Evolutionary conservation across 2,113 vertebrate genomes (phyloP).

Genomic region (Cathartes aura): DNA sequence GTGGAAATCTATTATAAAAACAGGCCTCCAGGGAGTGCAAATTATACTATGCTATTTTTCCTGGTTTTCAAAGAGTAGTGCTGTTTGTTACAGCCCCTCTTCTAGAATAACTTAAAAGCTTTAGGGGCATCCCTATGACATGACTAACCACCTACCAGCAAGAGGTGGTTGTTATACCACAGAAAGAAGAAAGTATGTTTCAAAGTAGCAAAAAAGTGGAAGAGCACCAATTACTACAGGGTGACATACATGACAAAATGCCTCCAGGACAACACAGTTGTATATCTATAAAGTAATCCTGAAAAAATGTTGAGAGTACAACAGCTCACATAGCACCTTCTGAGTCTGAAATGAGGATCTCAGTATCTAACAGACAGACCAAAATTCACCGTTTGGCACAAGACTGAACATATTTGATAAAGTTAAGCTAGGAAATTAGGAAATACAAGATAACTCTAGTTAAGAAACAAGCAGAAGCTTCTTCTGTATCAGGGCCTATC

Average conservation of each 20-base stretch:
- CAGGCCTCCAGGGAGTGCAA: neutral
- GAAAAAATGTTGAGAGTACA: neutral
- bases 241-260: neutral
- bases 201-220: neutral
- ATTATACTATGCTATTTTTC: neutral
- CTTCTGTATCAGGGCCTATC: neutral
- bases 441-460: neutral
- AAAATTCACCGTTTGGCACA: neutral
- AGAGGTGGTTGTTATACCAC: neutral
- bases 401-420: neutral
- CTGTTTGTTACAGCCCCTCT: neutral
- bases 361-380: neutral
- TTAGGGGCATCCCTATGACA: neutral
- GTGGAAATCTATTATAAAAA: slow-evolving; percentile 45
- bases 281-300: neutral
- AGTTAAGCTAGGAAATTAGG: neutral
- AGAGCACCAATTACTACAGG: neutral
- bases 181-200: neutral
- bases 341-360: neutral
- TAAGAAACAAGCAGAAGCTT: neutral
- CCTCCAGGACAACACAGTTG: neutral
- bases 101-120: neutral
- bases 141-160: neutral
- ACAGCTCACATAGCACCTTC: neutral
- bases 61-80: neutral